A percentile compares a stretch with the other conserved stretches of the same genome.
Conservation (phyloP, 2,113 vertebrate genomes). For the Odontophorus gujanensis region DNA sequence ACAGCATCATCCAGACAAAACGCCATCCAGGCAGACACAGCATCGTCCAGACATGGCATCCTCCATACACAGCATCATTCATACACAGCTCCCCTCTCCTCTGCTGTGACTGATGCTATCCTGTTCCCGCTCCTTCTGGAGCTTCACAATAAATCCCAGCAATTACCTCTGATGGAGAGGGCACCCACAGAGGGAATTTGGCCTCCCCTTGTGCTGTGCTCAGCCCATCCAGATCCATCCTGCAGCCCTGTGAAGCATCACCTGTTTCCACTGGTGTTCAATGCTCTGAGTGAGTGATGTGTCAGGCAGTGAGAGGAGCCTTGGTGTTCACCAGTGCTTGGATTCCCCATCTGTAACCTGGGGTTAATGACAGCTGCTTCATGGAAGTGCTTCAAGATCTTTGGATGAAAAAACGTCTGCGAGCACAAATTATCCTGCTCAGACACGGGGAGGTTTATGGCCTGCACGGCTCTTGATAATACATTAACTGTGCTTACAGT, state of each 20-base stretch:
- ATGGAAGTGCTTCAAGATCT: constrained; percentile 33
- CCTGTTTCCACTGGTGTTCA: background rate
- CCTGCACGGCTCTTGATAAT: constrained; percentile 34
- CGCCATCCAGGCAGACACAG: background rate
- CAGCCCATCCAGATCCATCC: rapidly evolving
- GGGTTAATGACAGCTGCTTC: constrained; percentile 61
- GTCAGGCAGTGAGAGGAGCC: background rate
- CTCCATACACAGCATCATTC: no score
- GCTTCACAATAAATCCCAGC: background rate
- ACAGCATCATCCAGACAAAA: background rate
- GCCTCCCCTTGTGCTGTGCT: background rate
- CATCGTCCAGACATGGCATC: rapidly evolving
- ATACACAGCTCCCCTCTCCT: background rate
- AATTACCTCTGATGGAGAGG: rapidly evolving
- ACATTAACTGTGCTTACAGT: constrained; percentile 61
- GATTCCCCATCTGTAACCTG: constrained; percentile 30
- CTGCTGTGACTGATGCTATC: background rate
- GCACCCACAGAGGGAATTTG: rapidly evolving
- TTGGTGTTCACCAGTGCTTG: background rate
- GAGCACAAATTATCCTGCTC: constrained; percentile 56
- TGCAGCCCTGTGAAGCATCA: background rate
- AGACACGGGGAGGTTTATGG: constrained; percentile 53
- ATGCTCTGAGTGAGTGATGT: background rate
- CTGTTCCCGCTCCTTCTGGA: background rate
- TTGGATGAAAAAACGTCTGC: constrained; percentile 2